Evolutionary conservation across 2,797 vertebrate genomes (phyloP), one percentile per base, ranked within the genome.

Genomic region (Acipenser oxyrinchus): DNA sequence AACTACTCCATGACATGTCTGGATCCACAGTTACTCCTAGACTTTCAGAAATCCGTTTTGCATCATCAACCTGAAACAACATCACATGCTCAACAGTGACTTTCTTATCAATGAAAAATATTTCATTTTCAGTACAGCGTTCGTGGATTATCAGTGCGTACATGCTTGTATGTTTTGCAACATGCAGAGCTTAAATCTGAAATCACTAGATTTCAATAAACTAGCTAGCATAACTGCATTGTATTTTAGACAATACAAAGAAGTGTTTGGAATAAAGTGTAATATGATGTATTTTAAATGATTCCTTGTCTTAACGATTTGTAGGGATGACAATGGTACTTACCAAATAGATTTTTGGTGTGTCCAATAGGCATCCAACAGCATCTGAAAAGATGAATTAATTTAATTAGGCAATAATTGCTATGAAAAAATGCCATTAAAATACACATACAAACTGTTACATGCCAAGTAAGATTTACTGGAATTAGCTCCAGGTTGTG

Each of bases 1-100:
- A 98, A 84, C 97, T 99, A 70, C 91, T 93, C 97, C 97, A 99
- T 66, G 95, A 96, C 78, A 98, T 85, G 68, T 98, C 93, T 48
- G 91, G 83, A 82, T 97, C 89, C 65, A 92, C 79, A 73, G 95
- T 87, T 66, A 84, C 94, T 70, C 96, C 93, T 5, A 98, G 89
- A 72, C 94, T 94, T 88, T 97, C 94, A 71, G 89, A 92, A 83
- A 98, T 94, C 72, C 74, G 78, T 75, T 89, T 89, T 71, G 79
- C 81, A 74, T 86, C 88, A 71, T 78, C 83, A 70, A 72, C 60
- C 95, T 98, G 77, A 63, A 0, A 70, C 50, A 66, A 73, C 63
- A 57, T 65, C 18, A 65, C 13, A 59, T 48, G 62, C 68, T 37
- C 70, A 13, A 68, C 11, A 70, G 65, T 71, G 76, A 62, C 62